Conservation (phyloP, 2,113 vertebrate species). For the Ictalurus furcatus region DNA sequence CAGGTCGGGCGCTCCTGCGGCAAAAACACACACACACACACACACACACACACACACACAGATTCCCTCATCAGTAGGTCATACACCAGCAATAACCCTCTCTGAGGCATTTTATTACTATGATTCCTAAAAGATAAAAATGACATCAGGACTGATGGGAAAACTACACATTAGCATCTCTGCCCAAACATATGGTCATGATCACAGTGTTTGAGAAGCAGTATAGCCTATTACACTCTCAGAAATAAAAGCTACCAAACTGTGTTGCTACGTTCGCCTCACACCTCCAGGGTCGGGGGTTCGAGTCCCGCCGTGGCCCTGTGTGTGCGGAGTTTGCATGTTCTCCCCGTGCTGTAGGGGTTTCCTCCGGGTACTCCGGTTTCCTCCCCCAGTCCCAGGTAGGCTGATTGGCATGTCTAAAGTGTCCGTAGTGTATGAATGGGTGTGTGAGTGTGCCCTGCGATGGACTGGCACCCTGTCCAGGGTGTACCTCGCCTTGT, state of each 20-base stretch:
- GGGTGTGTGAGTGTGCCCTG: too few species aligned
- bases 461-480: too few species aligned
- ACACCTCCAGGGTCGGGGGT: too few species aligned
- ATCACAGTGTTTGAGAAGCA: background rate
- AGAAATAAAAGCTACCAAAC: background rate
- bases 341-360: too few species aligned
- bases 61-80: slow-evolving; percentile 16
- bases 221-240: background rate
- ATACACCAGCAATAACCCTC: slow-evolving; percentile 10
- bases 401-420: too few species aligned
- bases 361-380: too few species aligned
- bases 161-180: background rate
- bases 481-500: too few species aligned
- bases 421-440: too few species aligned
- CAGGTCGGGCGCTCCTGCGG: slow-evolving; percentile 31
- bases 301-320: too few species aligned
- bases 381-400: too few species aligned
- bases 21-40: slow-evolving; percentile 5
- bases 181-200: background rate
- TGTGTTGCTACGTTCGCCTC: too few species aligned
- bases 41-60: background rate
- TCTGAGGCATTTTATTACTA: background rate
- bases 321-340: too few species aligned
- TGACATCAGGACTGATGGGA: background rate
- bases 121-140: background rate